phyloP scores from a whole-genome alignment of 2,797 vertebrate genomes.

The Poecilia velifera region DNA sequence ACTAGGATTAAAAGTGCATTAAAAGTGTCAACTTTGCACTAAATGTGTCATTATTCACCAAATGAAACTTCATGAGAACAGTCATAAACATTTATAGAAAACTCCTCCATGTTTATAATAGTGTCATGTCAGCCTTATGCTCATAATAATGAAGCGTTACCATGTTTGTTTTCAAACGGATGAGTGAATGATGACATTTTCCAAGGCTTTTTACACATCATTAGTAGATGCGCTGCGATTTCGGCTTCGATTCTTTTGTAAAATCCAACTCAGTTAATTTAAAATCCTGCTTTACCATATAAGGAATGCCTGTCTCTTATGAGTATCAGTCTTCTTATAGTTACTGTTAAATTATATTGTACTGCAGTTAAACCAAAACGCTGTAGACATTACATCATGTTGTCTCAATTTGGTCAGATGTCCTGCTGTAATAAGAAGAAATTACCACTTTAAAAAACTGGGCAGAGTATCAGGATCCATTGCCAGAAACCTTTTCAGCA shows the following conservation, averaged over 20 bases:
- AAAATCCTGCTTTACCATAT: not conserved
- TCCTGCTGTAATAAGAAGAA: slow-evolving; percentile 26
- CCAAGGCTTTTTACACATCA: not conserved
- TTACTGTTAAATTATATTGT: slow-evolving; percentile 39
- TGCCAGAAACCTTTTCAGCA: slow-evolving; percentile 44
- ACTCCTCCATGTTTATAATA: too few species aligned
- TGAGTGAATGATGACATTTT: not conserved
- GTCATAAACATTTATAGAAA: too few species aligned
- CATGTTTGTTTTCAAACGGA: not conserved
- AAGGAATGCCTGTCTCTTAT: not conserved
- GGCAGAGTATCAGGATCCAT: slow-evolving; percentile 19
- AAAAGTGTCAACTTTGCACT: too few species aligned
- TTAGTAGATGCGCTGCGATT: not conserved
- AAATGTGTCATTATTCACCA: too few species aligned
- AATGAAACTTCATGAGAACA: too few species aligned
- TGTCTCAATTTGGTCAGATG: slow-evolving; percentile 46
- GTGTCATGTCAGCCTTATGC: too few species aligned
- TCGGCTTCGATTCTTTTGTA: not conserved
- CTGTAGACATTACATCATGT: slow-evolving; percentile 67
- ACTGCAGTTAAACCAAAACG: slow-evolving; percentile 44
- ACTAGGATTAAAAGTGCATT: too few species aligned
- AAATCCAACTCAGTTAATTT: not conserved
- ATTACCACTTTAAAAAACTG: slow-evolving; percentile 30
- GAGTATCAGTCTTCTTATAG: slow-evolving; percentile 21
- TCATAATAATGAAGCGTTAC: too few species aligned